Evolutionary conservation across 1,140 invertebrate genomes (phyloP), one percentile per base, ranked within the genome.

Genomic region (Lutraria rhynchaena): DNA sequence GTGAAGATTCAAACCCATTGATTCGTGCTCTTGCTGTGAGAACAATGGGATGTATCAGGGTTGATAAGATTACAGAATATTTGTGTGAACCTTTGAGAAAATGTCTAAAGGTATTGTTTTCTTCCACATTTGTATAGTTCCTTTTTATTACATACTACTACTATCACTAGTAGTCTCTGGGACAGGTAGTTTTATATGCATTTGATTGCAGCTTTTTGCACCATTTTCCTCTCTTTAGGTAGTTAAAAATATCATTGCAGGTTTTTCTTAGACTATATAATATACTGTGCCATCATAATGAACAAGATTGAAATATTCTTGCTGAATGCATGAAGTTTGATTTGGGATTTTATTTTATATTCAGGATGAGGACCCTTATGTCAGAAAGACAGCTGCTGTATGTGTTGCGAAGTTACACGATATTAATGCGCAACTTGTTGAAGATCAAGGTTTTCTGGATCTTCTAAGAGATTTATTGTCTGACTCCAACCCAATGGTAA

Each of bases 41-140:
- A 55, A 99, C 99, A 17, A 99, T 99, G 99, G 99, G 99, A 51
- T 99, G 99, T 91, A 99, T 99, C 90, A 94, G 99, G 58, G 99
- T 99, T 58, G 99, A 99, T 93, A 99, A 99, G 93, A 99, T 99
- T 88, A 99, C 99, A 2, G 99, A 99, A 93, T 99, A 99, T 93
- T 93, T 99, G 11, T 99, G 99, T 93, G 99, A 99, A 91, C 99
- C 99, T 3, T 93, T 99, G 80, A 93, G 99, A 60, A 99, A 99
- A 92, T 99, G 99, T 93, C 94, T 99, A 85, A 92, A 92, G 81
- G 63, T 67, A 46, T 7, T 9, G 4, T 41, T 41, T 41, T n/a
- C n/a, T n/a, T n/a, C n/a, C n/a, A n/a, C n/a, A n/a, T n/a, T n/a
- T n/a, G n/a, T n/a, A n/a, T n/a, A n/a, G n/a, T n/a, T n/a, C n/a